Conservation (phyloP, 2,888 invertebrate genomes). For the Drosophila peninsularis region DNA sequence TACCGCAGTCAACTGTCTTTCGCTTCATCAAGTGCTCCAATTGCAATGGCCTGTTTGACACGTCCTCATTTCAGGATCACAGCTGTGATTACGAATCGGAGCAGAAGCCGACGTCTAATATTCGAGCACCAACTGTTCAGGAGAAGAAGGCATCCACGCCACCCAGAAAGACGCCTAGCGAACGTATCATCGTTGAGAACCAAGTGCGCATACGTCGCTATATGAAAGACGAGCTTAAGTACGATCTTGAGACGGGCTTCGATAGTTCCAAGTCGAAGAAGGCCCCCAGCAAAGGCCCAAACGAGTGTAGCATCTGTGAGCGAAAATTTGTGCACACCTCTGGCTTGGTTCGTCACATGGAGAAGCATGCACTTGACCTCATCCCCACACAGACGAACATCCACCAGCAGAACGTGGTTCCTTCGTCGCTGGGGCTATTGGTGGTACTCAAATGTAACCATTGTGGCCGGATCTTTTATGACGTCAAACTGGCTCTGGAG, state of each 20-base stretch:
- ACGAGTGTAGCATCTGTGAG: slow-evolving; percentile 83
- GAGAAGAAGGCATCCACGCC: slow-evolving; percentile 9
- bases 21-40: slow-evolving; percentile 78
- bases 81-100: slow-evolving; percentile 73
- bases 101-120: slow-evolving; percentile 51
- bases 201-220: slow-evolving; percentile 83
- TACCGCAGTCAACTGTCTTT: slow-evolving; percentile 19
- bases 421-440: slow-evolving; percentile 62
- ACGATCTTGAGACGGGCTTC: slow-evolving; percentile 68
- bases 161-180: slow-evolving; percentile 51
- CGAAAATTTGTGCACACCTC: slow-evolving; percentile 84
- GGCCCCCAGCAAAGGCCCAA: slow-evolving; percentile 72
- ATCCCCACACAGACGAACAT: slow-evolving; percentile 66
- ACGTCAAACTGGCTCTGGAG: slow-evolving; percentile 62
- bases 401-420: slow-evolving; percentile 26
- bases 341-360: slow-evolving; percentile 83
- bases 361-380: slow-evolving; percentile 83
- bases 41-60: slow-evolving; percentile 76
- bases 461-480: slow-evolving; percentile 82
- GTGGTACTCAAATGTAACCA: slow-evolving; percentile 80
- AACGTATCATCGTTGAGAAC: slow-evolving; percentile 81
- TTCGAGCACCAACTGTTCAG: background rate
- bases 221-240: slow-evolving; percentile 83
- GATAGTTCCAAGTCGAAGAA: slow-evolving; percentile 53
- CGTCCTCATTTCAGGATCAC: slow-evolving; percentile 71